Conservation (phyloP, 1,140 invertebrate species). For the Phocides pigmalion region DNA sequence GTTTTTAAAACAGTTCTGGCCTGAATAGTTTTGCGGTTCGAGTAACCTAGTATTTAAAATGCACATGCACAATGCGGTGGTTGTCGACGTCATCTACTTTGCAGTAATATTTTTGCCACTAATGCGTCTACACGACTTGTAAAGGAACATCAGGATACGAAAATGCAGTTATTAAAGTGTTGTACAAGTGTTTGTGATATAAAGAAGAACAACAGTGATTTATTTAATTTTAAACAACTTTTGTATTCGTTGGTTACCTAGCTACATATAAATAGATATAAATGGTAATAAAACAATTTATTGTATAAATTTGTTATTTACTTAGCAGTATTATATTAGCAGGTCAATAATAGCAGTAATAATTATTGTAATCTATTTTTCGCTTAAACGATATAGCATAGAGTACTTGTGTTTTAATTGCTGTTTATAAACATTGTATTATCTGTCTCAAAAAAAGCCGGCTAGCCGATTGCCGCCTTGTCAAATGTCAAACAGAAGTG, state of each 20-base stretch:
- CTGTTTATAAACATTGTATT: no score
- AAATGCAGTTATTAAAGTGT: slow-evolving; percentile 66
- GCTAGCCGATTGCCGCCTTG: neutral
- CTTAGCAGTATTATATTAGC: no score
- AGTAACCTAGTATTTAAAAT: slow-evolving; percentile 77
- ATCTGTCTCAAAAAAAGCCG: no score
- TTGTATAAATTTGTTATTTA: neutral
- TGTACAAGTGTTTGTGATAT: slow-evolving; percentile 50
- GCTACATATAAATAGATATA: slow-evolving; percentile 29
- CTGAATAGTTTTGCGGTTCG: slow-evolving; percentile 70
- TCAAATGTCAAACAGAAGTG: neutral
- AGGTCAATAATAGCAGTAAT: no score
- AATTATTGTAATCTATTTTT: no score
- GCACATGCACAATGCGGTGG: slow-evolving; percentile 78
- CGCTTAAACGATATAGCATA: no score
- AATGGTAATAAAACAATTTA: slow-evolving; percentile 42
- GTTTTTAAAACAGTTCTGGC: slow-evolving; percentile 55
- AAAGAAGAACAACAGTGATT: slow-evolving; percentile 41
- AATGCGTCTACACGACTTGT: slow-evolving; percentile 74
- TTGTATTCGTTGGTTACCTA: slow-evolving; percentile 45
- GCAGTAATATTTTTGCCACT: slow-evolving; percentile 81
- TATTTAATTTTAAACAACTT: slow-evolving; percentile 32
- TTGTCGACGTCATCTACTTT: slow-evolving; percentile 80
- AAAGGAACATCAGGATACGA: slow-evolving; percentile 67
- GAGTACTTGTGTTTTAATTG: no score